Conservation (phyloP, 2,113 vertebrate species). For the Glaucidium brasilianum region DNA sequence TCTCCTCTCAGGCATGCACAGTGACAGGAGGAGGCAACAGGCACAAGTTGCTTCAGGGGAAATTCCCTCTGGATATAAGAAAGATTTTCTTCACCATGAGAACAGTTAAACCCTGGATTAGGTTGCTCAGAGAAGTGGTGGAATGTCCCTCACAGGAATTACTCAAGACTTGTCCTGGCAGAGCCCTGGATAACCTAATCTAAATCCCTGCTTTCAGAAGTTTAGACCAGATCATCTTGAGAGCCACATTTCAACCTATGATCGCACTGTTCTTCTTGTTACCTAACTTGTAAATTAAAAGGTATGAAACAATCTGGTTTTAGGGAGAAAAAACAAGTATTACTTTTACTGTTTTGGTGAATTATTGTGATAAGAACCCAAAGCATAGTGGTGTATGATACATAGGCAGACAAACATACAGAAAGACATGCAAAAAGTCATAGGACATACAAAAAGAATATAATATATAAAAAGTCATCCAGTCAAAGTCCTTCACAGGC, state of each 20-base stretch:
- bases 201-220: background rate
- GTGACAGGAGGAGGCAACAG: background rate
- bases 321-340: background rate
- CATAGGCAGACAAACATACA: background rate
- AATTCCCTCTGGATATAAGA: background rate
- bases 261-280: background rate
- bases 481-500: background rate
- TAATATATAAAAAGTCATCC: background rate
- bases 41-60: background rate
- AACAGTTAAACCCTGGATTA: background rate
- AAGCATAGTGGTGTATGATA: background rate
- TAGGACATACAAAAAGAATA: background rate
- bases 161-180: background rate
- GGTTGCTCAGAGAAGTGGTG: background rate
- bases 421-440: background rate
- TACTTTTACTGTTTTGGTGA: background rate
- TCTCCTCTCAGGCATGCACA: background rate
- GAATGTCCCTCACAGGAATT: background rate
- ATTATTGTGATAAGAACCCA: background rate
- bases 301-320: background rate
- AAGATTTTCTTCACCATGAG: background rate
- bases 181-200: background rate
- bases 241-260: background rate
- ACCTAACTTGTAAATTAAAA: background rate
- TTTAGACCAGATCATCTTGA: background rate